phyloP scores from a whole-genome alignment of 2,888 invertebrate species.

The Eutolmus rufibarbis region DNA sequence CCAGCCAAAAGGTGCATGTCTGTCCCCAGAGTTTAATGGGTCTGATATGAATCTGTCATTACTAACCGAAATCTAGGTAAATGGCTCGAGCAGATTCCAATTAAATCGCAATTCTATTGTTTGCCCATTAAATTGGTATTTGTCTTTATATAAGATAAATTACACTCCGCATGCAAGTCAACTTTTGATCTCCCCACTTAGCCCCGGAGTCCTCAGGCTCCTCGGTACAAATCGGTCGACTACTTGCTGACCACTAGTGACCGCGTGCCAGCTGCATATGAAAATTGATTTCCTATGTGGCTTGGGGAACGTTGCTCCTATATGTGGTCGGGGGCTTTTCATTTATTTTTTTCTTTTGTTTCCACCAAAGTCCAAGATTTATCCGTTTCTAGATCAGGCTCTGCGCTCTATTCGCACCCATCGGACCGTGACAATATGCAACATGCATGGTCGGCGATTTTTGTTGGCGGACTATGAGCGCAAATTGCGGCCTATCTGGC shows the following conservation, averaged over 20 bases:
- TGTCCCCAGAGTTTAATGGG: not conserved
- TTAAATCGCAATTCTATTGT: not conserved
- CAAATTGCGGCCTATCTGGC: not conserved
- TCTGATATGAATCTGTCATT: not conserved
- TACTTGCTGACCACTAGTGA: not conserved
- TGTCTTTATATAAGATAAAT: not conserved
- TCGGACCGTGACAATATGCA: not conserved
- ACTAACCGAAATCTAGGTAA: not conserved
- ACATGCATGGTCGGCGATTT: not conserved
- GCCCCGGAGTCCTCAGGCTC: not conserved
- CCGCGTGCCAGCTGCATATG: not conserved
- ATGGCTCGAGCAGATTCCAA: not conserved
- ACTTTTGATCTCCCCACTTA: not conserved
- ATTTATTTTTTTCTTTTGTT: not conserved
- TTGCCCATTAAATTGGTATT: not conserved
- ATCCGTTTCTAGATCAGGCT: not conserved
- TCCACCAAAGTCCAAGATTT: not conserved
- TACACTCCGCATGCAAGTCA: not conserved
- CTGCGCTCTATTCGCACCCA: not conserved
- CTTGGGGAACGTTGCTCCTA: not conserved
- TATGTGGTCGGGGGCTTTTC: not conserved
- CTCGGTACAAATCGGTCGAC: not conserved
- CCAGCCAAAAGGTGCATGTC: not conserved
- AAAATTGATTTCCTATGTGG: not conserved
- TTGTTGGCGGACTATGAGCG: not conserved